Evolutionary conservation across 2,797 vertebrate genomes (phyloP).

Genomic region (Champsocephalus gunnari): DNA sequence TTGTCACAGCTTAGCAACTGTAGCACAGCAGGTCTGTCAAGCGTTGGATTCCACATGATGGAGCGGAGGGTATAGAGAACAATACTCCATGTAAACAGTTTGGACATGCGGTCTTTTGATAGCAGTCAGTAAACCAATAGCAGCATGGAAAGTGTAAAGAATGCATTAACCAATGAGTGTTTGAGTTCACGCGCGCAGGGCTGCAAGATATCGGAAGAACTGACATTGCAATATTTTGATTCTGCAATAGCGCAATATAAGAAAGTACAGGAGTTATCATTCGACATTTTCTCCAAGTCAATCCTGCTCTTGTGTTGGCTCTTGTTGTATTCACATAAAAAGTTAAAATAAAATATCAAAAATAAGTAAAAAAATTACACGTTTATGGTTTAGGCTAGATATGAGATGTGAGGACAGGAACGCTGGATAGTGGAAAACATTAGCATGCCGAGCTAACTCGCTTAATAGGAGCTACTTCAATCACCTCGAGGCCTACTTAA

Average conservation of each 20-base stretch:
- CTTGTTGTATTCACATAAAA: too few species aligned
- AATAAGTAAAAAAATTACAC: too few species aligned
- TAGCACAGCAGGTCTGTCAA: neutral
- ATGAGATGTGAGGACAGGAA: too few species aligned
- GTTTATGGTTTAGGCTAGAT: too few species aligned
- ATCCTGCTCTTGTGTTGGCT: too few species aligned
- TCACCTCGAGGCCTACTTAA: neutral
- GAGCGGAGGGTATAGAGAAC: neutral
- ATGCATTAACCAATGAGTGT: neutral
- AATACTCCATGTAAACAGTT: neutral
- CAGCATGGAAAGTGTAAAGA: neutral
- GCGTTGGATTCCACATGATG: neutral
- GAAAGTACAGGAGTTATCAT: too few species aligned
- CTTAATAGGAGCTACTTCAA: neutral
- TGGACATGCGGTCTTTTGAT: neutral
- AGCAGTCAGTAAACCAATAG: neutral
- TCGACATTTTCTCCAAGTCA: too few species aligned
- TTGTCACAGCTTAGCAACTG: slow-evolving; percentile 1
- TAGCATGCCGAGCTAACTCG: neutral
- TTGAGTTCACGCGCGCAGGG: neutral
- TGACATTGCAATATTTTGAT: too few species aligned
- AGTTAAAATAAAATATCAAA: too few species aligned
- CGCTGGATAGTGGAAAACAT: neutral
- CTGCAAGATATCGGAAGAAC: too few species aligned
- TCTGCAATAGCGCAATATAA: too few species aligned